Base-by-base conservation (phyloP, 2,888 invertebrate species). In the Brachypterus glaber region DNA sequence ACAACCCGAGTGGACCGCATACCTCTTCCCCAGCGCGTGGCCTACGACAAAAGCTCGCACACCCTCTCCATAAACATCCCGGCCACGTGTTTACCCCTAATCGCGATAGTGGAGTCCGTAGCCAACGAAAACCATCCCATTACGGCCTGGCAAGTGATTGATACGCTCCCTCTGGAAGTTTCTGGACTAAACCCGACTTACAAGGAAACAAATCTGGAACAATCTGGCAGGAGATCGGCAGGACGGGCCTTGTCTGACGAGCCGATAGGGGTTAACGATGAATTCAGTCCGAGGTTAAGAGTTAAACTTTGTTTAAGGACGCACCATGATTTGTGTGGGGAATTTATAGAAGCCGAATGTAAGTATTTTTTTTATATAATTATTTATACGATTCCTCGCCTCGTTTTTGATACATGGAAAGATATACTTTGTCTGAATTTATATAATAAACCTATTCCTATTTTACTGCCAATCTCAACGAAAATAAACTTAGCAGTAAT, bases 1-100 rank as follows among this genome's bases (percentile, higher is more conserved):
- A 80, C 82, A 3, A 91, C 91, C 1, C 81, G 84, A 52, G 88
- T 92, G 12, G 86, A 88, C 48, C 76, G 82, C 55, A 87, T 91
- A 35, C 82, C 86, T 1, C 69, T 81, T 0, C 86, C 90, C 0
- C 74, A 85, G 46, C 75, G 84, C 45, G 88, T 89, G 15, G 83
- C 82, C 17, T 90, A 80, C 58, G 88, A 91, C 58, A 87, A 86
- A 2, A 77, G 77, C 50, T 77, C 82, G 2, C 77, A 79, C 30
- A 77, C 75, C 0, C 64, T 91, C 9, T 79, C 81, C n/a, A 82
- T 90, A 56, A 83, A 81, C 51, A 79, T 88, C 7, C 82, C 78
- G 0, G 74, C 83, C 11, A 86, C 87, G 0, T 88, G 88, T 54
- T 66, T 89, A 26, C 76, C 83, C 2, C 67, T 89, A 12, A 76